Evolutionary conservation across 2,113 vertebrate genomes (phyloP).

Genomic region (Albula goreensis): DNA sequence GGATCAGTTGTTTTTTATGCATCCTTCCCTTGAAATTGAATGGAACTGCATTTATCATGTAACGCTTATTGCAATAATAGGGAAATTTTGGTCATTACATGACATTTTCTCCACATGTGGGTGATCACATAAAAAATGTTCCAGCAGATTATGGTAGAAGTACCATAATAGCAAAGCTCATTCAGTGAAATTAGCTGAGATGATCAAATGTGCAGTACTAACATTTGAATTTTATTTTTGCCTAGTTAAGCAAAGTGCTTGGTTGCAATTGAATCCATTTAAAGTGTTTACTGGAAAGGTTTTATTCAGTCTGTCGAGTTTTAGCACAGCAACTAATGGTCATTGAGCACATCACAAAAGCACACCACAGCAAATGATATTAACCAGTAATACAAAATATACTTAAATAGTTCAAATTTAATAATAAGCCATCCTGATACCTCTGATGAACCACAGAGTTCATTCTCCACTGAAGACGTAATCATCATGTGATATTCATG

Average conservation of each 20-base stretch:
- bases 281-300: not conserved
- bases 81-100: not conserved
- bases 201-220: not conserved
- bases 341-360: not conserved
- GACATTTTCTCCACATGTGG: not conserved
- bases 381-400: no score
- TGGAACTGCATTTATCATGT: not conserved
- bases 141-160: not conserved
- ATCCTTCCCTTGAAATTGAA: not conserved
- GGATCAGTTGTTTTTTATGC: not conserved
- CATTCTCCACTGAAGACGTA: not conserved
- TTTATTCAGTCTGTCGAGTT: not conserved
- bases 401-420: no score
- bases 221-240: not conserved
- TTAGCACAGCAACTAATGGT: not conserved
- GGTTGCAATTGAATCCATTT: not conserved
- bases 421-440: no score
- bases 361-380: no score
- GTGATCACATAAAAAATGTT: not conserved
- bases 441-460: no score
- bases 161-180: not conserved
- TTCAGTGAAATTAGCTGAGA: not conserved
- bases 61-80: not conserved
- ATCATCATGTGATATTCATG: not conserved
- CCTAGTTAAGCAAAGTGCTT: not conserved